Base-by-base conservation (phyloP, 2,113 vertebrate genomes). In the Numenius arquata region DNA sequence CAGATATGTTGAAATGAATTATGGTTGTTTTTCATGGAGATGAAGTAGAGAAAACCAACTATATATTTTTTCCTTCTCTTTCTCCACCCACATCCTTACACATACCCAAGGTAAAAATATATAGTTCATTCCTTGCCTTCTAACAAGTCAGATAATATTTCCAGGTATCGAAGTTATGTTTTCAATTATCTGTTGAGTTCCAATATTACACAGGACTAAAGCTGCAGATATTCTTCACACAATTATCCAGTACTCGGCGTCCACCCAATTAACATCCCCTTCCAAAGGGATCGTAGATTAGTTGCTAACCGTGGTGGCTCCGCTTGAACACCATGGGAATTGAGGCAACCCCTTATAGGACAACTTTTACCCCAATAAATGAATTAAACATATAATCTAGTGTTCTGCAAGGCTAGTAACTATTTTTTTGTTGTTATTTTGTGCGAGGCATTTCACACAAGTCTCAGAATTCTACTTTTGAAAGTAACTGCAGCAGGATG, bases 11-110 rank as follows among this genome's bases (percentile, higher is more conserved):
- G 63, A 96, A 81, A 88, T 91, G 43, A 96, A 95, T 95, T 85
- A 97, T 87, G 41, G 81, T 43, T 84, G 73, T 58, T 97, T 96
- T 94, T 80, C 59, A 93, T 16, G 62, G 26, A 93, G 48, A 96
- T 87, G 32, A 94, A 84, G 21, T 13, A 92, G 36, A 71, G 62
- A 93, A 95, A 94, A 70, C 2, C 13, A 76, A 91, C 36, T 43
- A 8, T 47, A 77, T 62, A 68, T 85, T 59, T 32, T 63, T 34
- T 59, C 5, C 18, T 85, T 70, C 19, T 15, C 25, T 36, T 86
- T 47, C 61, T 70, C 14, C 45, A 89, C 41, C 36, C 38, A 22
- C 55, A 89, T 62, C 63, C 41, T 94, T 68, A 68, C 25, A 90
- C 34, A 48, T 59, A 71, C 23, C 13, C 41, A 75, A 84, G 67